phyloP scores from a whole-genome alignment of 2,113 vertebrate genomes.

The Seriola quinqueradiata region DNA sequence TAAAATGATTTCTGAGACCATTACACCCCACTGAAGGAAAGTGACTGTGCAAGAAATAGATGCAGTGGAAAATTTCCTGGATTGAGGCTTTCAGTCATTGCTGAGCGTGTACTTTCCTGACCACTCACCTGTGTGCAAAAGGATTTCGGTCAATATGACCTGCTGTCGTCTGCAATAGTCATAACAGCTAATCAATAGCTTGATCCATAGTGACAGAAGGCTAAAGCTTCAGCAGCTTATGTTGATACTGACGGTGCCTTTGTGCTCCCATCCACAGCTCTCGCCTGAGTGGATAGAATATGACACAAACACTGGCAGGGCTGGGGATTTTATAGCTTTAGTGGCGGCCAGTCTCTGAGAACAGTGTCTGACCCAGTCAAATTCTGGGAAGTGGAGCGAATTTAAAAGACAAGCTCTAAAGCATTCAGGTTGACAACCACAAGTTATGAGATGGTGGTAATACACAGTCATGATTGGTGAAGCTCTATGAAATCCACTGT shows the following conservation, averaged over 20 bases:
- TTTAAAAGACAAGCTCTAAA: constrained; percentile 6
- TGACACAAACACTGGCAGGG: constrained; percentile 44
- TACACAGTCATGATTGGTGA: neutral
- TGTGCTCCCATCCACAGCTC: constrained; percentile 47
- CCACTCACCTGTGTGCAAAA: constrained; percentile 57
- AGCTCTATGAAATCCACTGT: neutral
- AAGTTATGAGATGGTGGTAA: neutral
- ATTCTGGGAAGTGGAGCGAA: constrained; percentile 1
- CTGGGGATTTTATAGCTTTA: constrained; percentile 40
- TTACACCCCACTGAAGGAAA: constrained; percentile 5
- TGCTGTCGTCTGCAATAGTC: constrained; percentile 62
- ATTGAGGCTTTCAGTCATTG: constrained; percentile 42
- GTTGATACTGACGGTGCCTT: constrained; percentile 62
- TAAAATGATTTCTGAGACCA: neutral
- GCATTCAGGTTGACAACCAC: neutral
- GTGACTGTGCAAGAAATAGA: constrained; percentile 4
- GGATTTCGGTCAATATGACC: constrained; percentile 64
- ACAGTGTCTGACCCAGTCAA: constrained; percentile 5
- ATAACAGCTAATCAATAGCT: constrained; percentile 73
- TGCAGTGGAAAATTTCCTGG: neutral
- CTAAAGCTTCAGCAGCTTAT: constrained; percentile 61
- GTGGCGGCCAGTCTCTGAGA: constrained; percentile 1
- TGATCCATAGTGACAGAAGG: constrained; percentile 68
- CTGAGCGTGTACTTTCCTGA: constrained; percentile 53
- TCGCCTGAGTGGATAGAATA: constrained; percentile 30